Conservation (phyloP, 1,140 invertebrate species). For the Aphaenogaster ashmeadi region DNA sequence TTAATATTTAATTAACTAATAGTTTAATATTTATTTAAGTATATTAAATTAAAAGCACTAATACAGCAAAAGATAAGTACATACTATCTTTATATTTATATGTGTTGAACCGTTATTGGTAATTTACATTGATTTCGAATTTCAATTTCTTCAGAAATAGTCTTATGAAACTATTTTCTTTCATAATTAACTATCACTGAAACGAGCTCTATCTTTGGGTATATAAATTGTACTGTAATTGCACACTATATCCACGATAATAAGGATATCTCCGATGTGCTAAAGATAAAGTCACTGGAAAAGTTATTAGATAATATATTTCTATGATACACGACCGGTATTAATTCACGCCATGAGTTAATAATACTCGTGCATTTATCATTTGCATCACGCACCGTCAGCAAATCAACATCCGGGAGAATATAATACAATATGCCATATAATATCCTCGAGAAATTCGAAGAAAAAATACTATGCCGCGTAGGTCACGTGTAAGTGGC, state of each 20-base stretch:
- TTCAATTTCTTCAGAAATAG: neutral
- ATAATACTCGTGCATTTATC: conserved; percentile 53
- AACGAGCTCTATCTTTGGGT: neutral
- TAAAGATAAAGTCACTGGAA: conserved; percentile 35
- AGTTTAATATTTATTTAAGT: neutral
- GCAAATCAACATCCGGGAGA: conserved; percentile 43
- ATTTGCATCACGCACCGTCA: conserved; percentile 18
- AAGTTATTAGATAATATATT: conserved; percentile 32
- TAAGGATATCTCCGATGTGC: neutral
- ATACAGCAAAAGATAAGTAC: neutral
- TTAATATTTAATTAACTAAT: neutral
- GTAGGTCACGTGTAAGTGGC: neutral
- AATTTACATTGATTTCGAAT: neutral
- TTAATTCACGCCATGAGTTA: conserved; percentile 48
- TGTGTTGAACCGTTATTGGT: neutral
- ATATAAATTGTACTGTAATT: conserved; percentile 26
- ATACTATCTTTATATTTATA: neutral
- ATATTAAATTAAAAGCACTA: neutral
- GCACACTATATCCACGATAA: neutral
- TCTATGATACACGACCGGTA: conserved; percentile 31
- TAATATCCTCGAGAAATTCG: conserved; percentile 6
- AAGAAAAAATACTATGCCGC: conserved; percentile 5
- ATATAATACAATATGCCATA: conserved; percentile 7
- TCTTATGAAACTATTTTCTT: neutral
- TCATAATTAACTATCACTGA: neutral